phyloP scores from a whole-genome alignment of 2,113 vertebrate genomes.

The Sylvilagus bachmani region DNA sequence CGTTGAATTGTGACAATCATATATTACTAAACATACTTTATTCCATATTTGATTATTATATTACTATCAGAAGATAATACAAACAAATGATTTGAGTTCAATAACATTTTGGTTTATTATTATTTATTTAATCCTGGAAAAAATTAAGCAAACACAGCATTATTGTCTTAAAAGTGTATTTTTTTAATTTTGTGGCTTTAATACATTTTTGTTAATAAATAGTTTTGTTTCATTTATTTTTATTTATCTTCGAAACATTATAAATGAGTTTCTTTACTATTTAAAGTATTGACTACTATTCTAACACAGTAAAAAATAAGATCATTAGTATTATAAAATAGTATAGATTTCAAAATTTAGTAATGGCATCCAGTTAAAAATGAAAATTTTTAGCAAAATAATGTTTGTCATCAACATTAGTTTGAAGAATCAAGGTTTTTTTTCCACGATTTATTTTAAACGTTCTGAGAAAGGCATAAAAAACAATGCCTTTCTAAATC shows the following conservation, averaged over 20 bases:
- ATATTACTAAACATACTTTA: not conserved
- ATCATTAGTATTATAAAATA: not conserved
- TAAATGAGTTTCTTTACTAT: not conserved
- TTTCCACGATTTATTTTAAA: not conserved
- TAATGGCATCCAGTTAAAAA: not conserved
- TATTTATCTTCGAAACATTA: not conserved
- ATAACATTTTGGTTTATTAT: not conserved
- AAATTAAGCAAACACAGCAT: not conserved
- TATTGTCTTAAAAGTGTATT: not conserved
- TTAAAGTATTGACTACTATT: not conserved
- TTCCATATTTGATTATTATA: not conserved
- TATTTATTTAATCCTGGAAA: not conserved
- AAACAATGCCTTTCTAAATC: not conserved
- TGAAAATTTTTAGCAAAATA: not conserved
- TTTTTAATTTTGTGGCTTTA: not conserved
- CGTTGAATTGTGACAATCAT: not conserved
- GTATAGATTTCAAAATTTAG: not conserved
- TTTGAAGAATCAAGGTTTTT: not conserved
- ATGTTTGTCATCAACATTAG: not conserved
- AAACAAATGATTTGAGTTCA: not conserved
- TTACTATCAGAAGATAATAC: not conserved
- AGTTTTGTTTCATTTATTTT: not conserved
- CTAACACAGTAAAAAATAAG: not conserved
- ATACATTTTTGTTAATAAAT: not conserved
- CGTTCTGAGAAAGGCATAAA: not conserved